A percentile compares a stretch with the other conserved stretches of the same genome.
Evolutionary conservation across 2,113 vertebrate genomes (phyloP).

Genomic region (Dryoscopus gambensis): DNA sequence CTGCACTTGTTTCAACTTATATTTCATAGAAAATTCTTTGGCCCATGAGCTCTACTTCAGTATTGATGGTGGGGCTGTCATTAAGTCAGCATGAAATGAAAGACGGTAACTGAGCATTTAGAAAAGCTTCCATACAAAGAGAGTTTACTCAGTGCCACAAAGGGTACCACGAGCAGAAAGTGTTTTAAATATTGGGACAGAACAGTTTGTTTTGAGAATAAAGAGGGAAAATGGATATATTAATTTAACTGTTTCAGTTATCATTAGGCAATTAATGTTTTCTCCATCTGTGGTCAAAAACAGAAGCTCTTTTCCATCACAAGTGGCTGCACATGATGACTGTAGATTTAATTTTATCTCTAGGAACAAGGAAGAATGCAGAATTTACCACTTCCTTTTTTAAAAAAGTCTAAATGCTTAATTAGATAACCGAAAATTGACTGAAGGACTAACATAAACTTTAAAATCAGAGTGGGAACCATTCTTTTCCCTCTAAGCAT

Average conservation of each 20-base stretch:
- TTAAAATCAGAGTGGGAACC: not conserved
- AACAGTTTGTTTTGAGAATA: not conserved
- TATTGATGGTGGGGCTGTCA: not conserved
- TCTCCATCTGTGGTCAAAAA: not conserved
- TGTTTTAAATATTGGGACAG: not conserved
- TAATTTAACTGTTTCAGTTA: not conserved
- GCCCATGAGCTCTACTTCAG: not conserved
- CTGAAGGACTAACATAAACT: not conserved
- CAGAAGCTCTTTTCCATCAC: not conserved
- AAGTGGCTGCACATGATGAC: not conserved
- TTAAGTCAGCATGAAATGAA: not conserved
- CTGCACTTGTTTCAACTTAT: not conserved
- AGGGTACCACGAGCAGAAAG: rapidly evolving
- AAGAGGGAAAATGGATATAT: not conserved
- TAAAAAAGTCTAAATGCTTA: not conserved
- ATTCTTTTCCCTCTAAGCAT: not conserved
- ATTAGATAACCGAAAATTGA: not conserved
- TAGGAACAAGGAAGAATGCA: not conserved
- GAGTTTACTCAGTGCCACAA: not conserved
- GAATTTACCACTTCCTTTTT: not conserved
- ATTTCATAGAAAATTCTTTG: not conserved
- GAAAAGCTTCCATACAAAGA: not conserved
- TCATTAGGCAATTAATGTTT: not conserved
- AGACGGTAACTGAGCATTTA: not conserved
- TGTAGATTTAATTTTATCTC: not conserved